These are phyloP conservation scores for Quadroppia sp. DNA, from an alignment of 2,888 invertebrate genomes.

Conservation along the genomic window DNA sequence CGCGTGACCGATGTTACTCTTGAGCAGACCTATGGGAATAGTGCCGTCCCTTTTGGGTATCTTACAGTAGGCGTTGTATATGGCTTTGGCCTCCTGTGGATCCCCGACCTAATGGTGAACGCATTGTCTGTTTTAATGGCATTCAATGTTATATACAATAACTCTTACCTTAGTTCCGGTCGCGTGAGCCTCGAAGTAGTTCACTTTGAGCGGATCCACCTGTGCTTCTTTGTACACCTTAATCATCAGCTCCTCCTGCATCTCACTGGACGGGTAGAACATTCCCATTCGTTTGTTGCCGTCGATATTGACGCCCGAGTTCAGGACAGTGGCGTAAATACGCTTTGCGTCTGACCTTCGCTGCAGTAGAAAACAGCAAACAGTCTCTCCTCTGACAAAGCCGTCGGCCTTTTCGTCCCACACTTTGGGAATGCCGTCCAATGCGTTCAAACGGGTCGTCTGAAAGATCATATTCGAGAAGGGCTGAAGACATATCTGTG, in stretches of 20 bases:
- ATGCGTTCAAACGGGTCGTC: constrained; percentile 83
- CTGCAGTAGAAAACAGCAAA: constrained; percentile 68
- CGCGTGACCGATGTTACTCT: constrained; percentile 98
- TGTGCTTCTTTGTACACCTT: constrained; percentile 80
- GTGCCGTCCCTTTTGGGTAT: constrained; percentile 67
- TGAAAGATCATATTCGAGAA: constrained; percentile 70
- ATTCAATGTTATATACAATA: neutral
- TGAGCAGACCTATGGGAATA: constrained; percentile 90
- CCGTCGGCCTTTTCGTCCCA: constrained; percentile 88
- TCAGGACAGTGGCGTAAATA: constrained; percentile 78
- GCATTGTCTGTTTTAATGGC: neutral
- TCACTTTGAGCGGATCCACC: constrained; percentile 73
- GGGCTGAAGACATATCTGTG: constrained; percentile 56
- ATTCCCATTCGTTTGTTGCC: constrained; percentile 73
- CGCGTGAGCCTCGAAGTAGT: constrained; percentile 94
- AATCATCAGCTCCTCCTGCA: constrained; percentile 62
- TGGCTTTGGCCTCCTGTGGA: constrained; percentile 57
- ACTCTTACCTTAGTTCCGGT: constrained; percentile 69
- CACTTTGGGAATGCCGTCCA: constrained; percentile 84
- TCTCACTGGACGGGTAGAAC: constrained; percentile 59
- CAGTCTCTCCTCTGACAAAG: constrained; percentile 76
- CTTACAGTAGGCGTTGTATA: constrained; percentile 51
- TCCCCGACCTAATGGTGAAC: constrained; percentile 52
- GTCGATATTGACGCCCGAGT: constrained; percentile 86
- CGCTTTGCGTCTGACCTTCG: constrained; percentile 68